Base-by-base conservation (phyloP, 2,888 invertebrate genomes). In the Drosophila subsilvestris region DNA sequence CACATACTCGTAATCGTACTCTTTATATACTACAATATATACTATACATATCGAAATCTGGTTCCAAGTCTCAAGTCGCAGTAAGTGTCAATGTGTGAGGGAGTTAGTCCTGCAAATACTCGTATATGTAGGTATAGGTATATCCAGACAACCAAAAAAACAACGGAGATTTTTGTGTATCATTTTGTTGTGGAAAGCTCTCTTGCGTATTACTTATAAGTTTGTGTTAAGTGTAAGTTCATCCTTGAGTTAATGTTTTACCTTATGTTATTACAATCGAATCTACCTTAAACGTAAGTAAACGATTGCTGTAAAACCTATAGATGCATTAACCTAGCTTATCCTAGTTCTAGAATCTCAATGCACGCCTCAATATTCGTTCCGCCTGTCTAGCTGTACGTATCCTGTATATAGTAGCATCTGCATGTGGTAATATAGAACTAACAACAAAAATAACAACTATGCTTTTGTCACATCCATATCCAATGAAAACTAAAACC, bases 221-320 rank as follows among this genome's bases (percentile, higher is more conserved):
- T 68, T 70, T 49, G 53, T 37, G 57, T 72, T 74, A 62, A 58
- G 54, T 71, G 58, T 71, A 71, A 58, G 57, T 71, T 71, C 32
- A 43, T 63, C 8, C 51, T 76, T 79, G 17, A 43, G 54, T 62
- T 59, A 68, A 57, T 65, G 53, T 62, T 56, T 65, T 83, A 66
- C 63, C 51, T 76, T 70, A 9, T 43, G 55, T 73, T 62, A 50
- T 63, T 56, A 55, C 12, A 27, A 60, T 57, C 14, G 29, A 60
- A 74, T 56, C 45, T 62, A 75, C 58, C 62, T 74, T 86, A 66
- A 81, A 66, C 79, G 83, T 86, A 86, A 86, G 84, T 83, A 83
- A 83, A 69, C 75, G 62, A 63, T 72, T 51, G 43, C 76, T 70
- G 68, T 59, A 61, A 51, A 63, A 55, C 48, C 47, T 42, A 59